These are phyloP conservation scores for Sinocyclocheilus anophthalmus DNA, from an alignment of 2,113 vertebrate genomes.

Conservation along the genomic window DNA sequence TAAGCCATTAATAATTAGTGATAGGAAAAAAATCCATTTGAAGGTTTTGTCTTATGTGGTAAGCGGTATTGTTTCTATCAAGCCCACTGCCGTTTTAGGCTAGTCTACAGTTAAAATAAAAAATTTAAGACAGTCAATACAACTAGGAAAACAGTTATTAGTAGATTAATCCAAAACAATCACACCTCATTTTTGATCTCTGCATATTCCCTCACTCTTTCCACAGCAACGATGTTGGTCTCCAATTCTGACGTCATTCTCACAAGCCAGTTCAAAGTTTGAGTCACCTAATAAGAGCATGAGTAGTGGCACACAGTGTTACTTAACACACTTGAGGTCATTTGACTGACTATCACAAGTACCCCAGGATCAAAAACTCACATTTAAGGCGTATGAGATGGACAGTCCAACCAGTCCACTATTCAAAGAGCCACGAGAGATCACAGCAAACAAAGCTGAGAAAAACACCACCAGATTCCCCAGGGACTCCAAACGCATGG, in stretches of 20 bases:
- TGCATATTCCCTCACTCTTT: constrained; percentile 86
- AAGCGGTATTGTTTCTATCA: neutral
- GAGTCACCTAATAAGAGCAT: constrained; percentile 82
- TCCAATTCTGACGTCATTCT: constrained; percentile 91
- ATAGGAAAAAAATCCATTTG: neutral
- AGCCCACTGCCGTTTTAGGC: neutral
- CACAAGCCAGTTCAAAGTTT: constrained; percentile 95
- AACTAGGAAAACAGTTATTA: neutral
- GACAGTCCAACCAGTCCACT: constrained; percentile 89
- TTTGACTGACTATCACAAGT: neutral
- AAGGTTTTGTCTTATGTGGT: neutral
- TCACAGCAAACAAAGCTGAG: constrained; percentile 84
- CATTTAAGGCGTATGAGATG: constrained; percentile 90
- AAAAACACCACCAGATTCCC: constrained; percentile 92
- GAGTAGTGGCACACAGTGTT: neutral
- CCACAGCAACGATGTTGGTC: constrained; percentile 95
- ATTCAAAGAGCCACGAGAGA: constrained; percentile 74
- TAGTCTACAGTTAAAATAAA: neutral
- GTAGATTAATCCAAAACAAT: neutral
- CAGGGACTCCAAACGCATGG: constrained; percentile 88
- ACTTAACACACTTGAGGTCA: neutral
- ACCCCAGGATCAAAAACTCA: constrained; percentile 67
- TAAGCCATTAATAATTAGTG: neutral
- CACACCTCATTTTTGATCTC: constrained; percentile 81
- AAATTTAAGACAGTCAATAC: neutral